These are phyloP conservation scores for Centropyge bicolor DNA, from an alignment of 2,797 vertebrate species.

Conservation along the genomic window DNA sequence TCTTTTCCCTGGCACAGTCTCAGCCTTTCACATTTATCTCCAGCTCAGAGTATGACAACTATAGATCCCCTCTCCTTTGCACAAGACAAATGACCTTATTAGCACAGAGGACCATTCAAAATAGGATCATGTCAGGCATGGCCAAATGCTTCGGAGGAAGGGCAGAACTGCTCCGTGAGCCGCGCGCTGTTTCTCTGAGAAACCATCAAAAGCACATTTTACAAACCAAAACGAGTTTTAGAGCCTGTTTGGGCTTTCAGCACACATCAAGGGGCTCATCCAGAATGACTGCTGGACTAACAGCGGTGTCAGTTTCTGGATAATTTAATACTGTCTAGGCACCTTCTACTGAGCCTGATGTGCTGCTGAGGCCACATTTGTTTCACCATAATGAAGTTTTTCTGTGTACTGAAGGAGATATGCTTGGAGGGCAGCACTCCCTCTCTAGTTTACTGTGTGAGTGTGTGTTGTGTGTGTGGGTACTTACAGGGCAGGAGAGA, in stretches of 20 bases:
- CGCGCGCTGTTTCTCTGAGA: conserved; percentile 32
- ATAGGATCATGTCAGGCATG: conserved; percentile 78
- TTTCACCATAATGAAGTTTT: conserved; percentile 70
- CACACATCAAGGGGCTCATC: conserved; percentile 54
- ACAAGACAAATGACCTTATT: conserved; percentile 86
- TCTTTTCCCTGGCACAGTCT: conserved; percentile 59
- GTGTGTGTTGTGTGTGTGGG: conserved; percentile 23
- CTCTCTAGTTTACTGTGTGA: conserved; percentile 13
- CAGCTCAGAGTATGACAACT: conserved; percentile 75
- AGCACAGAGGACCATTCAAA: conserved; percentile 77
- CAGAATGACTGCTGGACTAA: conserved; percentile 33
- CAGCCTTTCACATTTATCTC: conserved; percentile 77
- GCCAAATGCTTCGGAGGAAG: conserved; percentile 62
- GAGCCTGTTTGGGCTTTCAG: conserved; percentile 63
- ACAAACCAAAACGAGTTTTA: conserved; percentile 42
- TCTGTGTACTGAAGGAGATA: conserved; percentile 39
- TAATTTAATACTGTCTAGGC: conserved; percentile 36
- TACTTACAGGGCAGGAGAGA: conserved; percentile 40
- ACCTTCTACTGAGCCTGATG: conserved; percentile 27
- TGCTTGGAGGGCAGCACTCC: conserved; percentile 45
- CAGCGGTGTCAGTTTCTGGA: conserved; percentile 34
- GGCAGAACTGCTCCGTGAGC: conserved; percentile 48
- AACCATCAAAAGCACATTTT: conserved; percentile 66
- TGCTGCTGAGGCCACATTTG: conserved; percentile 56
- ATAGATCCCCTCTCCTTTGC: conserved; percentile 75